Evolutionary conservation across 1,140 invertebrate species (phyloP).

Genomic region (Drosophila malerkotliana): DNA sequence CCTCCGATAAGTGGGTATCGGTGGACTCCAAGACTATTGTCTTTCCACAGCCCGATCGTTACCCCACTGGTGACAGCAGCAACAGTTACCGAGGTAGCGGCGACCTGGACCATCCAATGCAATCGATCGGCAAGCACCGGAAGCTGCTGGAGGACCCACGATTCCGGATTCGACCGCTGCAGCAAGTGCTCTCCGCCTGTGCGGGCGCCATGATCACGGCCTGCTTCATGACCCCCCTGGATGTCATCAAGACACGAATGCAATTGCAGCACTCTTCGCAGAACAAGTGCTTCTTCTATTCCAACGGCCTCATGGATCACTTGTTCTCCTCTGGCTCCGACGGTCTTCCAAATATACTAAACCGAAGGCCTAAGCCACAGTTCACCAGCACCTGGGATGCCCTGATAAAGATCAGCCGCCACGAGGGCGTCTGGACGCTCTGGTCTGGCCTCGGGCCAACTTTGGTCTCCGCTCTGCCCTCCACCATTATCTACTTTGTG

Average conservation of each 20-base stretch:
- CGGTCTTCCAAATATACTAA: conserved; percentile 52
- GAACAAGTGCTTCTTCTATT: conserved; percentile 97
- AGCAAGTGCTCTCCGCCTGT: conserved; percentile 96
- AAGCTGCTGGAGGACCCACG: conserved; percentile 86
- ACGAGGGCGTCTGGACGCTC: conserved; percentile 94
- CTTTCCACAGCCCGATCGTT: not conserved
- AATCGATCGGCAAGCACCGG: not conserved
- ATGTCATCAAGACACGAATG: conserved; percentile 99
- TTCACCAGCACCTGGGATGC: conserved; percentile 98
- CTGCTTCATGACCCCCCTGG: conserved; percentile 96
- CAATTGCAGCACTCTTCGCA: conserved; percentile 94
- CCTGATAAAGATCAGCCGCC: conserved; percentile 94
- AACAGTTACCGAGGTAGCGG: not conserved
- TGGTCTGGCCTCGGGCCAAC: conserved; percentile 99
- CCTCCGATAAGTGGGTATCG: not conserved
- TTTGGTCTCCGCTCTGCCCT: conserved; percentile 96
- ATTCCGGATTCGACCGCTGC: conserved; percentile 91
- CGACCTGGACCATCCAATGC: not conserved
- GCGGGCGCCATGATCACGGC: conserved; percentile 95
- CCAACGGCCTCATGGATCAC: conserved; percentile 99
- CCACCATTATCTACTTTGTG: conserved; percentile 98
- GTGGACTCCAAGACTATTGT: not conserved
- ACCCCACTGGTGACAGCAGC: not conserved
- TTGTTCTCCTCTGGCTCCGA: conserved; percentile 91
- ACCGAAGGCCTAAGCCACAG: conserved; percentile 87